Percentiles rank a stretch among this genome's conserved stretches.
phyloP scores from a whole-genome alignment of 2,113 vertebrate species.

The Coryphaenoides rupestris region DNA sequence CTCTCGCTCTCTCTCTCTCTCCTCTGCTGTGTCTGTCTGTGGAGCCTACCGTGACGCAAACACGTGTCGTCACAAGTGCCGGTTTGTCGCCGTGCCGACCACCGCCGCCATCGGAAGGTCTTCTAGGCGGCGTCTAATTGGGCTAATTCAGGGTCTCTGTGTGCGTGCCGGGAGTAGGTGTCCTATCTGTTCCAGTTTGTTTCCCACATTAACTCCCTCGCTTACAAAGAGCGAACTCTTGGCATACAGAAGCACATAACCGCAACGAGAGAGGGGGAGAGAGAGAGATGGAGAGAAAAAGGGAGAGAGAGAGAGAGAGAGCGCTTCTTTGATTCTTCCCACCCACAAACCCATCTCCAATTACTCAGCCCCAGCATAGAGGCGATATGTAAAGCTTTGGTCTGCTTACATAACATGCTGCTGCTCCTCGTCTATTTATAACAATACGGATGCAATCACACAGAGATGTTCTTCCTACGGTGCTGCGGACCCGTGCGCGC shows the following conservation, averaged over 20 bases:
- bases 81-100: too few relatives aligned
- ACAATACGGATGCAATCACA: slow-evolving; percentile 32
- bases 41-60: too few relatives aligned
- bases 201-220: slow-evolving; percentile 22
- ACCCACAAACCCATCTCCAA: slow-evolving; percentile 29
- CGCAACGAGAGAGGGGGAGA: not conserved
- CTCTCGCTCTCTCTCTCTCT: too few relatives aligned
- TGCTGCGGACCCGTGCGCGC: slow-evolving; percentile 15
- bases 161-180: slow-evolving; percentile 4
- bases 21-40: too few relatives aligned
- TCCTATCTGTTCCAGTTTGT: slow-evolving; percentile 27
- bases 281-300: slow-evolving; percentile 7
- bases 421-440: slow-evolving; percentile 51
- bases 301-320: not conserved
- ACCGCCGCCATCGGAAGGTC: too few relatives aligned
- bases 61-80: too few relatives aligned
- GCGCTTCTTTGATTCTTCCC: slow-evolving; percentile 7
- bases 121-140: too few relatives aligned
- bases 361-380: slow-evolving; percentile 32
- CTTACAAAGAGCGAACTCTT: slow-evolving; percentile 18
- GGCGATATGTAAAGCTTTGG: slow-evolving; percentile 10
- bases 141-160: slow-evolving; percentile 10
- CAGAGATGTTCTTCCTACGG: slow-evolving; percentile 37
- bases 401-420: slow-evolving; percentile 44
- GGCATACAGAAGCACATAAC: not conserved